Percentiles rank a stretch among this genome's conserved stretches.
Conservation (phyloP, 2,113 vertebrate species). For the Scomber scombrus region DNA sequence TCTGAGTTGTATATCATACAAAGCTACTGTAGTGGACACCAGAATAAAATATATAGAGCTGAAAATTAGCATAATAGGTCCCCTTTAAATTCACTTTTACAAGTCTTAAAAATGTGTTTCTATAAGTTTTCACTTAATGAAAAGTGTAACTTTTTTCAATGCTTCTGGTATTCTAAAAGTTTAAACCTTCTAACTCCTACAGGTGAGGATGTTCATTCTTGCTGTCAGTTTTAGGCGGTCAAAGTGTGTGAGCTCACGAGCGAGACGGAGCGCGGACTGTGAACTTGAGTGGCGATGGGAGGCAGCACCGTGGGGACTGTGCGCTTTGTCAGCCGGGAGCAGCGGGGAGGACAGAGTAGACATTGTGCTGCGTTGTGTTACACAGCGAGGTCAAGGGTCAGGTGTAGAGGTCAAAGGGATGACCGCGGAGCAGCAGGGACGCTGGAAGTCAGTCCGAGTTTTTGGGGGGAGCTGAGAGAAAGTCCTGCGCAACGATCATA, state of each 20-base stretch:
- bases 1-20: no score
- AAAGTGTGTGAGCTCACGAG: background rate
- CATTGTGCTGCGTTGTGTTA: slow-evolving; percentile 70
- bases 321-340: slow-evolving; percentile 44
- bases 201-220: no score
- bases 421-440: slow-evolving; percentile 53
- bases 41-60: no score
- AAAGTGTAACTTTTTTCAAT: no score
- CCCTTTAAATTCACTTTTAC: no score
- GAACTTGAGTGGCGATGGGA: slow-evolving; percentile 64
- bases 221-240: background rate
- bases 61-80: no score
- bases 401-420: slow-evolving; percentile 73
- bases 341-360: slow-evolving; percentile 62
- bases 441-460: slow-evolving; percentile 9
- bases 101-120: no score
- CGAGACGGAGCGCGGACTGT: background rate
- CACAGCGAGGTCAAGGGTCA: slow-evolving; percentile 75
- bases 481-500: no score
- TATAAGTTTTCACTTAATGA: no score
- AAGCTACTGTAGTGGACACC: no score
- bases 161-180: no score
- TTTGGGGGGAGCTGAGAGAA: background rate
- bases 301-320: background rate
- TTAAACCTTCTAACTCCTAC: no score